Base-by-base conservation (phyloP, 2,113 vertebrate genomes). In the Anthoscopus minutus region DNA sequence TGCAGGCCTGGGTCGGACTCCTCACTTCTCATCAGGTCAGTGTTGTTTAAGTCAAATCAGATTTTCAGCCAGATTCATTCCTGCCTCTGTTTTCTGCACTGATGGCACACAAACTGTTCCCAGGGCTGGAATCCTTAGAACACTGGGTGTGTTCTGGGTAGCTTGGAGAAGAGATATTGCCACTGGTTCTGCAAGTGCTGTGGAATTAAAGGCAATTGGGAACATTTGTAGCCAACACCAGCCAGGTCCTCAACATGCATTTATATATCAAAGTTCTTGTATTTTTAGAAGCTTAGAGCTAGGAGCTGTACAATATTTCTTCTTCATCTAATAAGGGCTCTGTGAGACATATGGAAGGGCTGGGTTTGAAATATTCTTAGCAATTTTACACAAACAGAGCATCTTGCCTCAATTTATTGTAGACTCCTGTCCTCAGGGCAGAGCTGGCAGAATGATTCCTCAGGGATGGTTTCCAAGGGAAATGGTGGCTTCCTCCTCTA, bases 41-140 rank as follows among this genome's bases (percentile, higher is more conserved):
- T 12, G 76, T 57, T 86, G 88, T 90, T 92, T 22, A 61, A 96
- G 14, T 66, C 42, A 72, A 88, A 92, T 80, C 88, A 88, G 85
- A 77, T 88, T 92, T 92, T n/a, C 83, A 70, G 79, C 16, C 50
- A 3, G 7, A 81, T 92, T 78, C 56, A 2, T 50, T 83, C 66
- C 74, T 90, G 92, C n/a, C 38, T 15, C n/a, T 30, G 85, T 35
- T 83, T 38, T 47, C 21, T 79, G 72, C 60, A 16, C 58, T 65
- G 14, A 10, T 7, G 33, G 88, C 61, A 73, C n/a, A 40, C 61
- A 11, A 25, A 25, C 27, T 15, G 16, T 54, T 42, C 88, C 86
- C 70, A 18, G 64, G 81, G 93, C 56, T 84, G 81, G 73, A 23
- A 37, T 37, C 62, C n/a, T 79, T 35, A 13, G 23, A 84, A 25